phyloP scores from a whole-genome alignment of 2,888 invertebrate genomes.

The Campaea margaritaria region DNA sequence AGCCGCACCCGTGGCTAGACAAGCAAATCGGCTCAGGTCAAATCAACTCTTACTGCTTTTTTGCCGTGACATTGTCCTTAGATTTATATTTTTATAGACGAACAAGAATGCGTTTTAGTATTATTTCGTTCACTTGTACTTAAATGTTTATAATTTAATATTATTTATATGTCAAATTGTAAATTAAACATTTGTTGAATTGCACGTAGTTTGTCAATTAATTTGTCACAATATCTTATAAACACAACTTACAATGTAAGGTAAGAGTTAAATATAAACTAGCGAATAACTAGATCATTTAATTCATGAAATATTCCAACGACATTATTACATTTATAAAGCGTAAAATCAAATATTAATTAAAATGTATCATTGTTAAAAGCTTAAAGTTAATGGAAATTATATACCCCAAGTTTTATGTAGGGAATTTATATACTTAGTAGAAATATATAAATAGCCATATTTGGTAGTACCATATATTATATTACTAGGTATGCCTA shows the following conservation, averaged over 20 bases:
- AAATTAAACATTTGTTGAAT: slow-evolving; percentile 1
- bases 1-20: too few relatives aligned
- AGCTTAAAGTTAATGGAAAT: neutral
- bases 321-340: neutral
- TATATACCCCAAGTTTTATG: slow-evolving; percentile 31
- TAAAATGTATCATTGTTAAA: too few relatives aligned
- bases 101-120: slow-evolving; percentile 81
- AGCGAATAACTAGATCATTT: neutral
- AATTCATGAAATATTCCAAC: neutral
- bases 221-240: slow-evolving; percentile 15
- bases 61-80: slow-evolving; percentile 25
- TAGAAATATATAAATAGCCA: slow-evolving; percentile 21
- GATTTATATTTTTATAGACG: slow-evolving; percentile 49
- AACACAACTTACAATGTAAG: slow-evolving; percentile 16
- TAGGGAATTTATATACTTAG: slow-evolving; percentile 29
- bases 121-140: slow-evolving; percentile 66
- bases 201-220: slow-evolving; percentile 31
- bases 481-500: slow-evolving; percentile 26
- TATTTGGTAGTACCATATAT: slow-evolving; percentile 22
- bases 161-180: slow-evolving; percentile 2
- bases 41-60: slow-evolving; percentile 48
- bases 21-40: too few relatives aligned
- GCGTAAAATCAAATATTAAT: too few relatives aligned
- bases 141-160: slow-evolving; percentile 6
- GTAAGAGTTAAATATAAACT: neutral